Evolutionary conservation across 23 tunicate species (phyloP).

Genomic region (Halocynthia roretzi): DNA sequence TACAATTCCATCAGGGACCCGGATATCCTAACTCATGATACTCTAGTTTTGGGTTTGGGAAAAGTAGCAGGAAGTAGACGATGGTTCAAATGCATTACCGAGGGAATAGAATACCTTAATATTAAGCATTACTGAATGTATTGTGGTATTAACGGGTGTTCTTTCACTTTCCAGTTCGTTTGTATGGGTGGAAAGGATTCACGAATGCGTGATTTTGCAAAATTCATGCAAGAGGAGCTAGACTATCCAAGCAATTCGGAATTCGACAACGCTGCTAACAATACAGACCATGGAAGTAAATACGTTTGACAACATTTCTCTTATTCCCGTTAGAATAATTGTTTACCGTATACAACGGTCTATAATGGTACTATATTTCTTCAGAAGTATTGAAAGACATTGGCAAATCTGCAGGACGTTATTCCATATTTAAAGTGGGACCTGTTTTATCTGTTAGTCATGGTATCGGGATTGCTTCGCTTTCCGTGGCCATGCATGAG

Average conservation of each 20-base stretch:
- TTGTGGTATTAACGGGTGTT: too few relatives aligned
- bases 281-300: not conserved
- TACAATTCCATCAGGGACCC: too few relatives aligned
- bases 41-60: too few relatives aligned
- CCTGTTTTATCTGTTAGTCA: conserved; percentile 76
- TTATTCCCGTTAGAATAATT: not conserved
- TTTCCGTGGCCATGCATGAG: conserved; percentile 73
- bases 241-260: conserved; percentile 53
- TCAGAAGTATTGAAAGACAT: conserved; percentile 32
- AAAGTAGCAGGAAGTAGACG: too few relatives aligned
- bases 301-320: not conserved
- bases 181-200: conserved; percentile 79
- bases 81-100: too few relatives aligned
- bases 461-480: conserved; percentile 83
- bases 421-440: conserved; percentile 83
- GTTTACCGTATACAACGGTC: not conserved
- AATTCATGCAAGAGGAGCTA: conserved; percentile 42
- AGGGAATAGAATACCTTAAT: too few relatives aligned
- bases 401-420: conserved; percentile 53
- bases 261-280: conserved; percentile 20
- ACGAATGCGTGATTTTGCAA: conserved; percentile 77
- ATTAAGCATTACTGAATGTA: too few relatives aligned
- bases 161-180: conserved; percentile 50
- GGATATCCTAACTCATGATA: too few relatives aligned
- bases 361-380: not conserved